Conservation (phyloP, 2,113 vertebrate genomes). For the Ammodytes dubius region DNA sequence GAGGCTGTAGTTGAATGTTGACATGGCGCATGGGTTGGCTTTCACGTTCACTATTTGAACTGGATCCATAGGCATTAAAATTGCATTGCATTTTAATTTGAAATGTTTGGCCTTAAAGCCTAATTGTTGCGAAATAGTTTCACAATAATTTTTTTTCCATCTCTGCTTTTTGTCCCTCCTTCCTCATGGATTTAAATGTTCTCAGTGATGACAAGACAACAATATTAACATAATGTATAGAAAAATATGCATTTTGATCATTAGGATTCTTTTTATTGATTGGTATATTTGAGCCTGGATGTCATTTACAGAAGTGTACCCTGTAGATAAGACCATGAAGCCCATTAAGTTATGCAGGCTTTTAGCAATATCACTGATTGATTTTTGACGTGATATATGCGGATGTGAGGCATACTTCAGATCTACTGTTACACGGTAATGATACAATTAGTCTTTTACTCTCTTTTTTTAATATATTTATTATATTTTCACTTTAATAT, state of each 20-base stretch:
- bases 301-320: neutral
- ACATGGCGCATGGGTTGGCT: neutral
- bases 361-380: neutral
- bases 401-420: neutral
- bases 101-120: too few species aligned
- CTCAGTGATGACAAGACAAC: neutral
- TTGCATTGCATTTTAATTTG: neutral
- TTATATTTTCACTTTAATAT: slow-evolving; percentile 14
- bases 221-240: neutral
- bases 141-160: neutral
- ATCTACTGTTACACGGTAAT: neutral
- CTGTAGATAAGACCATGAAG: neutral
- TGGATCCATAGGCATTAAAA: neutral
- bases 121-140: neutral
- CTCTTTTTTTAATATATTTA: neutral
- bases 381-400: neutral
- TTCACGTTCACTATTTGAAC: neutral
- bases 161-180: too few species aligned
- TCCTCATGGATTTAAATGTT: neutral
- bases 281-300: neutral
- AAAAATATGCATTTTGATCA: neutral
- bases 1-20: neutral
- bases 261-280: neutral
- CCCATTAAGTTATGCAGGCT: neutral
- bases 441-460: neutral